Base-by-base conservation (phyloP, 1,140 invertebrate species). In the Dendroctonus ponderosae region DNA sequence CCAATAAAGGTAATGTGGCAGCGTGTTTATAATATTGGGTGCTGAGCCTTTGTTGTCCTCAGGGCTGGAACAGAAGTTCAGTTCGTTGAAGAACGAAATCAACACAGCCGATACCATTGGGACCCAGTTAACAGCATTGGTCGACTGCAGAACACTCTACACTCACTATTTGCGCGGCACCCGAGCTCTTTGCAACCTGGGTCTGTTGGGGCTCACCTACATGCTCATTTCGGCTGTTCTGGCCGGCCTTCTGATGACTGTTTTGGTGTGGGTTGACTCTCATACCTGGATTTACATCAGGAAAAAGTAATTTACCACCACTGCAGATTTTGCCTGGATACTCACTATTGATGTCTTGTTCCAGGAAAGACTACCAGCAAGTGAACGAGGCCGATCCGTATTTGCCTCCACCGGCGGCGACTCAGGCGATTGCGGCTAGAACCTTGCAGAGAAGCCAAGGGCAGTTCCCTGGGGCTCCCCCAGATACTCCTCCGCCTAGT, bases 281-380 rank as follows among this genome's bases (percentile, higher is more conserved):
- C 93, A 96, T 75, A 94, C 93, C 0, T 97, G 94, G 94, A 96
- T 97, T 75, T 96, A 96, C 76, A 94, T 96, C 72, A 87, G 93
- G 77, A 94, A 93, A 78, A 91, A 91, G 91, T 91, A 77, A 46
- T 46, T 39, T 3, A 57, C 5, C 46, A n/a, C 14, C 8, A 5
- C 9, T 6, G 8, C 8, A 0, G 14, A 7, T 48, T 48, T 48
- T 48, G 49, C 3, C 2, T 51, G 5, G 49, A 9, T 5, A 9
- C 38, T 56, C 14, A 56, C n/a, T 39, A 5, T 56, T 56, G 5
- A 0, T 39, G 49, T 57, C 15, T 71, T 69, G 59, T 83, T 85
- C 58, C 79, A 89, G 87, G 81, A 85, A 85, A 74, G 87, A 89
- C 78, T 87, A 88, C 77, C 83, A 86, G 66, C 85, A 88, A 78